phyloP scores from a whole-genome alignment of 1,140 invertebrate genomes.

The Harlomillsia oculata region DNA sequence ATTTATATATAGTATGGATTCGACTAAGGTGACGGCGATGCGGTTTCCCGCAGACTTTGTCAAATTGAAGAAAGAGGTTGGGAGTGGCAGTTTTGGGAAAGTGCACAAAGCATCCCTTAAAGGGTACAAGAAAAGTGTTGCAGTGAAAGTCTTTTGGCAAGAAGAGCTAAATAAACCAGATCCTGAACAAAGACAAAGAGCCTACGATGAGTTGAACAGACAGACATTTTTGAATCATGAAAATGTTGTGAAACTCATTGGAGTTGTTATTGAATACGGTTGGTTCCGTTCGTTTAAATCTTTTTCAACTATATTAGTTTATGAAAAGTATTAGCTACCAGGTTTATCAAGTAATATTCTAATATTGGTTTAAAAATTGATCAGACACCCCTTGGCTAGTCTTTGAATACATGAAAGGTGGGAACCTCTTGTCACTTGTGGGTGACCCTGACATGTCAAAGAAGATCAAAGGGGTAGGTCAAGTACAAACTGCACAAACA shows the following conservation, averaged over 20 bases:
- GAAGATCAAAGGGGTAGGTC: constrained; percentile 17
- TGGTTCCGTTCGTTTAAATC: not conserved
- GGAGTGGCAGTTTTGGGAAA: constrained; percentile 18
- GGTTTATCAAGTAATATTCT: not conserved
- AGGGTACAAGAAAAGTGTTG: too few species aligned
- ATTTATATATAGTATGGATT: too few species aligned
- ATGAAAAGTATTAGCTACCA: not conserved
- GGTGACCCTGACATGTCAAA: too few species aligned
- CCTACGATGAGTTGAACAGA: constrained; percentile 20
- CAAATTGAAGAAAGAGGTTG: constrained; percentile 8
- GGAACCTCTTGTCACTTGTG: constrained; percentile 14
- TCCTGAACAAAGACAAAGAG: constrained; percentile 1
- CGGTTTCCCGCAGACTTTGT: not conserved
- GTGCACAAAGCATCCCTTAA: constrained; percentile 16
- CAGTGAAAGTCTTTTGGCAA: constrained; percentile 21
- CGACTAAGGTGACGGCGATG: too few species aligned
- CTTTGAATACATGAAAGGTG: constrained; percentile 25
- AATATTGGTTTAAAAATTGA: not conserved
- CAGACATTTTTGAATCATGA: constrained; percentile 16
- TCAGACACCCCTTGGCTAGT: constrained; percentile 24
- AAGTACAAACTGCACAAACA: not conserved
- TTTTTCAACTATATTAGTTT: not conserved
- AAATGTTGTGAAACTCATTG: constrained; percentile 25
- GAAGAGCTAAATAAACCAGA: not conserved
- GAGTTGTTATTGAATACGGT: constrained; percentile 26